Evolutionary conservation across 2,797 vertebrate genomes (phyloP), one percentile per base, ranked within the genome.

Genomic region (Sphenodon punctatus): DNA sequence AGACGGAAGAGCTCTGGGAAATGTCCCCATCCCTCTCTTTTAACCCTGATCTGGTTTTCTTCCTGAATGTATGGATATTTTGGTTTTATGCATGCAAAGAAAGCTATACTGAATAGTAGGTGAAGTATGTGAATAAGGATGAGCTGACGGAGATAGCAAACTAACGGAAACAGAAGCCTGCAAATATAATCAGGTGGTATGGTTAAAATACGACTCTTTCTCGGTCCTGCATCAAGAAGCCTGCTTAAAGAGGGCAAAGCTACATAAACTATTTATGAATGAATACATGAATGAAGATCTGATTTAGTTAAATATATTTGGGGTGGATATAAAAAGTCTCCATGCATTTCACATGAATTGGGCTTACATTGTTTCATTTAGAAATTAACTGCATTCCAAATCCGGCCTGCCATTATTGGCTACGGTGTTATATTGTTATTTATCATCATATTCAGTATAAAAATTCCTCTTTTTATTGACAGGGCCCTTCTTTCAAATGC

Each of bases 251-350:
- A 41, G 5, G 22, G 3, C 22, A 58, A 39, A 16, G 27, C 32
- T 38, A 25, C 36, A 67, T 60, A 41, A 67, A 60, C 14, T 34
- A 55, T 53, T 53, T 64, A 64, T 74, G 48, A 34, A 55, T 46
- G 23, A 59, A 67, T 59, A 13, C n/a, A 58, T 27, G n/a, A 41
- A 27, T 39, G 67, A n/a, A 59, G 9, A 19, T 5, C 14, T 1
- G 1, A n/a, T 10, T 0, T 6, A 1, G 3, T 2, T 5, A 8
- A 23, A 0, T 2, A 0, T 1, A 1, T 22, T 2, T 7, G 27
- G 23, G 25, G 20, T 23, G 16, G 59, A 5, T 3, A n/a, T 19
- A 5, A 8, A 49, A 19, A 56, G 2, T 8, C 30, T 10, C 59
- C 10, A 8, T 1, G 3, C 15, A 36, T 60, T 3, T 25, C 1